Evolutionary conservation across 2,888 invertebrate species (phyloP), one percentile per base, ranked within the genome.

Genomic region (Agonopterix arenella): DNA sequence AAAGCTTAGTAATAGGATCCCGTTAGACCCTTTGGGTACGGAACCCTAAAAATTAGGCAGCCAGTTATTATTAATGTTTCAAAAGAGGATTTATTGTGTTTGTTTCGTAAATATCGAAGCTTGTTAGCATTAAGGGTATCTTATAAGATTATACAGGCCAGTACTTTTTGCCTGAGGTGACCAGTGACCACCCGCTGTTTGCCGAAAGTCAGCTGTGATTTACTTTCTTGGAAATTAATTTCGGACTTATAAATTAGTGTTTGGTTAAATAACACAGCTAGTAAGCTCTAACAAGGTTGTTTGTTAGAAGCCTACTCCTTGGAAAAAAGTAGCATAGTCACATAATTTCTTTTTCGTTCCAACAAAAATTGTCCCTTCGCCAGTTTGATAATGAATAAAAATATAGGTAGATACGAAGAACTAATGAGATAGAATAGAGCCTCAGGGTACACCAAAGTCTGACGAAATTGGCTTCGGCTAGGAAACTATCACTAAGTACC

Each of bases 1-100:
- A 5, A 28, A 28, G 7, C 28, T 28, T 28, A 28, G 28, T 28
- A 28, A 18, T 4, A 18, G 18, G 18, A 3, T 28, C 7, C 28
- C 28, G 1, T 18, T 28, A 1, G 5, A 7, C 28, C 7, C 28
- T 28, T 28, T 28, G 28, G 7, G 28, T 7, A 28, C 28, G 28
- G 28, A 7, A 5, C 28, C 28, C 28, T 28, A 28, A 56, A 53
- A 53, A 52, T 53, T 38, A 50, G 28, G 13, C 47, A 50, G 51
- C 11, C 49, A 45, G 49, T 47, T 52, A 38, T 52, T 49, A 52
- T 52, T 49, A 52, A 52, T 49, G 49, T 45, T 50, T 52, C 52
- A 52, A 52, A 28, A 52, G 45, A 44, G 45, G 46, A 52, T 52
- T 52, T 52, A 52, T 52, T 50, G 38, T 52, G 46, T 52, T 52